Evolutionary conservation across 2,888 invertebrate species (phyloP), one percentile per base, ranked within the genome.

Genomic region (Melitaea athalia): DNA sequence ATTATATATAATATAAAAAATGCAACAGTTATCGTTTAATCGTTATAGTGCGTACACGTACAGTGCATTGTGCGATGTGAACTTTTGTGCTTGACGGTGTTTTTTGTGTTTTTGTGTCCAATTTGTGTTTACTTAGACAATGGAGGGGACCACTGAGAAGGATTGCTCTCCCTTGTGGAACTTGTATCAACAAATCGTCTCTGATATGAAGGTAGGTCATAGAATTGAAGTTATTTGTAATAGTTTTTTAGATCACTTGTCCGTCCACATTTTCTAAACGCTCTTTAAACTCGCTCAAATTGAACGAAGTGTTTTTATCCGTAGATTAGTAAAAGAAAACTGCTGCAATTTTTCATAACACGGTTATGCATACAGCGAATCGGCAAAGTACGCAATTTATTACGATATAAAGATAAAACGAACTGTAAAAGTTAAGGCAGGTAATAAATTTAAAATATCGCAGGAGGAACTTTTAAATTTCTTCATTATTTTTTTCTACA

Each of bases 161-260:
- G 98, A 98, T 93, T 96, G 96, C 87, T 96, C 97, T 86, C 97
- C 97, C 78, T 93, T 98, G 83, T 98, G 98, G 89, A 97, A 97
- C 85, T 94, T 99, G 78, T 99, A 99, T 88, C 98, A 98, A 91
- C 97, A 98, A 89, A 98, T 99, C 80, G 96, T 99, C 81, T 96
- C 96, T 83, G 99, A 99, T 88, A 97, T 99, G 97, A 99, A 99
- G 97, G 99, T 98, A 94, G 93, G 95, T 89, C 78, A 76, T 66
- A 64, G 57, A 68, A 76, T 74, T 70, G 73, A 71, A 61, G 60
- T 72, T 75, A 63, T 59, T 72, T 69, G 75, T 76, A 72, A 67
- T 75, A 74, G 67, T 67, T 74, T 78, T 72, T 66, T 63, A 63
- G 43, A 63, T 45, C 77, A 82, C 79, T 72, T 42, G 64, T 64